Base-by-base conservation (phyloP, 2,113 vertebrate genomes). In the Benitochromis conjunctus region DNA sequence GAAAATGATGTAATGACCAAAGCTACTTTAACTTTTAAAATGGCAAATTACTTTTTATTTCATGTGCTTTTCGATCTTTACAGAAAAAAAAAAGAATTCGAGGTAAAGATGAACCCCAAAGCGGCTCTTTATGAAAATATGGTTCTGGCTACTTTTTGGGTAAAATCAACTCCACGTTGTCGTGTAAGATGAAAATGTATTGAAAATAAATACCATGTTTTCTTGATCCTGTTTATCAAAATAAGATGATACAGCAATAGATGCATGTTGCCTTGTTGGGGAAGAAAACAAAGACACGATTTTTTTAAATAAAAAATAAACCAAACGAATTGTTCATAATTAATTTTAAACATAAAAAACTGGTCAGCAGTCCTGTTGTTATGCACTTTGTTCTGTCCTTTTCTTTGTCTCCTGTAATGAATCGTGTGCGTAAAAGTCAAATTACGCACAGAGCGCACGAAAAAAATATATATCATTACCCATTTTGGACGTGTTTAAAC, bases 341-440 rank as follows among this genome's bases (percentile, higher is more conserved):
- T 81, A 6, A 9, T n/a, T 76, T 14, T 1, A 26, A 81, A 81
- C 18, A 57, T 57, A 43, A 6, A 71, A 21, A 62, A 8, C 4
- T 24, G 0, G 1, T 66, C 1, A 2, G 38, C 4, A n/a, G 7
- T 29, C 9, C 14, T 3, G 3, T n/a, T 3, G 26, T 16, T 36
- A 26, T 16, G 19, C 2, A 3, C 57, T 64, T 38, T 14, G 13
- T 3, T 60, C 10, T 43, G 48, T 54, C 7, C 1, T 26, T 12
- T 34, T 58, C 7, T 55, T 5, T 24, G n/a, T 19, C 12, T 86
- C n/a, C 38, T 13, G 8, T 12, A 24, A 26, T 5, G 19, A 79
- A n/a, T 54, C 21, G 12, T 41, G 80, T 19, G 89, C 86, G 90
- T 85, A 93, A 91, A 91, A 88, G 7, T 7, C 7, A 26, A 79